Conservation (phyloP, 1,140 invertebrate genomes). For the Penaeus japonicus region DNA sequence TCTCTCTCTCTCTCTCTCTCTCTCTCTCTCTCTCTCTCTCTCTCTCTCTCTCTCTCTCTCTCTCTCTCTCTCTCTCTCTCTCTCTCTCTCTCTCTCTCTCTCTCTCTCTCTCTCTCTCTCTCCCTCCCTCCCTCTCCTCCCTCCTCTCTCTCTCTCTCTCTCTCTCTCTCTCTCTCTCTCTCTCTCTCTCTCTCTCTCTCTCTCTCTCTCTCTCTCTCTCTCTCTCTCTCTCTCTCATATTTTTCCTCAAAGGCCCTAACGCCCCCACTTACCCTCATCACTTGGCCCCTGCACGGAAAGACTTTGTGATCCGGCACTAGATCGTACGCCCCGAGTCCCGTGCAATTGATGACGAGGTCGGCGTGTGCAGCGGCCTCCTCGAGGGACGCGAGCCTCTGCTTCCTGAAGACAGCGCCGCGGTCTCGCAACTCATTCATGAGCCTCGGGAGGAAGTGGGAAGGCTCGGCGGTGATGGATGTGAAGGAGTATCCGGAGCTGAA, state of each 20-base stretch:
- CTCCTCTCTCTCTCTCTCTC: no score
- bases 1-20: no score
- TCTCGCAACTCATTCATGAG: constrained; percentile 54
- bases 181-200: no score
- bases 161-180: no score
- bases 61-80: no score
- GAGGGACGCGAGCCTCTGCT: background rate
- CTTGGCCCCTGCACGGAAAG: constrained; percentile 61
- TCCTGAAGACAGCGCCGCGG: background rate
- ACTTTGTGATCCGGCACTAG: constrained; percentile 58
- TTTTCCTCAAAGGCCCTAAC: background rate
- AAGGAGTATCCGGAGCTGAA: constrained; percentile 24
- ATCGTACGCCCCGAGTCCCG: constrained; percentile 59
- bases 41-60: no score
- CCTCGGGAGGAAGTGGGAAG: constrained; percentile 51
- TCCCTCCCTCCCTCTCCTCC: no score
- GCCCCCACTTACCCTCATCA: constrained; percentile 55
- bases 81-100: no score
- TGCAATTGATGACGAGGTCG: constrained; percentile 61
- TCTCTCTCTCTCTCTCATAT: no score
- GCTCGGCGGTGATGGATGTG: constrained; percentile 41
- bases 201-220: no score
- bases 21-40: no score
- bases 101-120: no score
- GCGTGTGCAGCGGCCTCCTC: constrained; percentile 35